A percentile compares a stretch with the other conserved stretches of the same genome.
Conservation (phyloP, 2,888 invertebrate genomes). For the Gordius sp. region DNA sequence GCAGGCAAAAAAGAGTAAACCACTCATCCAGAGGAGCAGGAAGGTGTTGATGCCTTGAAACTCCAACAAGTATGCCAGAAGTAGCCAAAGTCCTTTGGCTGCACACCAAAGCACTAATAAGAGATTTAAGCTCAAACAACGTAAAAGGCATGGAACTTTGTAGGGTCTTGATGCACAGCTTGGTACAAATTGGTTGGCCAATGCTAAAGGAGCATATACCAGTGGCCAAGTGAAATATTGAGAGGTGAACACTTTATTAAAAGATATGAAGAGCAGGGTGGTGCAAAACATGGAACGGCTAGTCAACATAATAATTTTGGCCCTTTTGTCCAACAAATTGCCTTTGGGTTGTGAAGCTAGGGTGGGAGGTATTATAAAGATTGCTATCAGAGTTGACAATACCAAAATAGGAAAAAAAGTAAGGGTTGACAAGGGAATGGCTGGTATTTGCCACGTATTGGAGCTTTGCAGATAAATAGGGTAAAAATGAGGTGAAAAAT, state of each 20-base stretch:
- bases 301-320: too few relatives aligned
- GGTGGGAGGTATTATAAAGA: too few relatives aligned
- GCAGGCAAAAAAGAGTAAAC: slow-evolving; percentile 52
- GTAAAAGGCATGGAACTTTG: too few relatives aligned
- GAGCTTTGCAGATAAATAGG: too few relatives aligned
- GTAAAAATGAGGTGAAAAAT: too few relatives aligned
- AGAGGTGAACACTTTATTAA: slow-evolving; percentile 80
- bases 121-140: too few relatives aligned
- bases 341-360: too few relatives aligned
- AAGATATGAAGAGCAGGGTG: slow-evolving; percentile 60
- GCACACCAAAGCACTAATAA: slow-evolving; percentile 33
- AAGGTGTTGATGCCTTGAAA: slow-evolving; percentile 59
- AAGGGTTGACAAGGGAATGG: too few relatives aligned
- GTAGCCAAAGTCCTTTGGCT: slow-evolving; percentile 58
- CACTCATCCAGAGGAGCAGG: slow-evolving; percentile 52
- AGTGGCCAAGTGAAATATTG: slow-evolving; percentile 87
- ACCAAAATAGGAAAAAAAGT: too few relatives aligned
- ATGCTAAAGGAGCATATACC: slow-evolving; percentile 52
- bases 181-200: slow-evolving; percentile 19
- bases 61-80: slow-evolving; percentile 66
- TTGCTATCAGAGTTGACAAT: too few relatives aligned
- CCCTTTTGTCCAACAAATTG: too few relatives aligned
- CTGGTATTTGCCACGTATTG: too few relatives aligned
- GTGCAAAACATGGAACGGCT: slow-evolving; percentile 52
- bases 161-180: not conserved